Evolutionary conservation across 2,113 vertebrate genomes (phyloP).

Genomic region (Sceloporus undulatus): DNA sequence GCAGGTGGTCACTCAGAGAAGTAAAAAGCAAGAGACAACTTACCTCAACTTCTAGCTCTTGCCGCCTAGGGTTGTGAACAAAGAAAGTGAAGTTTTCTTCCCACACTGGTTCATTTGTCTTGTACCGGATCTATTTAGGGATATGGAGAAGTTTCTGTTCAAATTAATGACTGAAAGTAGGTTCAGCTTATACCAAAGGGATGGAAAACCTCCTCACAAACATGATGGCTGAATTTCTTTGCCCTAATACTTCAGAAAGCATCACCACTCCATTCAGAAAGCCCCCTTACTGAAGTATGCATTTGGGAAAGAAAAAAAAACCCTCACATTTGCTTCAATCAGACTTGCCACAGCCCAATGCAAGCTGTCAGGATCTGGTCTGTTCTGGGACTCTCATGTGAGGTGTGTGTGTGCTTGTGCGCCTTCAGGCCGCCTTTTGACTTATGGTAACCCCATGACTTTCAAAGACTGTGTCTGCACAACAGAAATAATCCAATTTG

Average conservation of each 20-base stretch:
- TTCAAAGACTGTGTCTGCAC: too few relatives aligned
- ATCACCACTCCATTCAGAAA: not conserved
- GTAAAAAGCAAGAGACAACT: slow-evolving; percentile 11
- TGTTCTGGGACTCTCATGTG: not conserved
- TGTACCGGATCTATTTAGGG: slow-evolving; percentile 86
- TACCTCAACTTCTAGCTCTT: slow-evolving; percentile 96
- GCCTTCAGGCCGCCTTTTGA: too few relatives aligned
- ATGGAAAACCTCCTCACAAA: not conserved
- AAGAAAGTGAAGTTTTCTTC: slow-evolving; percentile 95
- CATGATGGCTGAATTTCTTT: not conserved
- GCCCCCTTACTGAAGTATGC: not conserved
- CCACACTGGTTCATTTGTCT: slow-evolving; percentile 95
- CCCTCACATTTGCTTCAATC: not conserved
- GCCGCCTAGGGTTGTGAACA: slow-evolving; percentile 91
- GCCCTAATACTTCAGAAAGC: not conserved
- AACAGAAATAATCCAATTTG: too few relatives aligned
- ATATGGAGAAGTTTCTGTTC: slow-evolving; percentile 1
- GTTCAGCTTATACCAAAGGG: slow-evolving; percentile 1
- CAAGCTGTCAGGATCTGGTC: not conserved
- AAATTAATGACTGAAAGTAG: not conserved
- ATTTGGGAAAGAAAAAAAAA: not conserved
- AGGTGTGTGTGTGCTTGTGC: not conserved
- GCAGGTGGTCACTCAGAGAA: slow-evolving; percentile 2
- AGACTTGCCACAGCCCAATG: not conserved
- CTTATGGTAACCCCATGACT: too few relatives aligned